Evolutionary conservation across 2,888 invertebrate species (phyloP).

Genomic region (Nymphalis polychloros): DNA sequence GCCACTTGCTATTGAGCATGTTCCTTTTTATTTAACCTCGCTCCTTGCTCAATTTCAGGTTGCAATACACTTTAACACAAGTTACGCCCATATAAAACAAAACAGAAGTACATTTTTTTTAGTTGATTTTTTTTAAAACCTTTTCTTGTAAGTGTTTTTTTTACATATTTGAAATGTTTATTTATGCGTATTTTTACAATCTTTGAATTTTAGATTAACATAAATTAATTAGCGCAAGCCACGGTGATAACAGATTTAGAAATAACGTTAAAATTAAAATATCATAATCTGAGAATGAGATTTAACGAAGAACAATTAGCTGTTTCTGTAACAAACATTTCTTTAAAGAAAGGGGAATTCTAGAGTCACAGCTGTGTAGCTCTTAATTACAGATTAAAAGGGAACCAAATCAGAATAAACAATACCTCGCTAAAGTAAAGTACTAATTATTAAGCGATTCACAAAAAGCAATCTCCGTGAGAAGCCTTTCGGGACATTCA

Average conservation of each 20-base stretch:
- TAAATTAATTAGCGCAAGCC: neutral
- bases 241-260: neutral
- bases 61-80: neutral
- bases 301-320: constrained; percentile 1
- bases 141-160: no score
- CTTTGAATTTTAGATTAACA: no score
- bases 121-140: no score
- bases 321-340: constrained; percentile 1
- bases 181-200: neutral
- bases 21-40: constrained; percentile 29
- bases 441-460: constrained; percentile 24
- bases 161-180: no score
- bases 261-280: neutral
- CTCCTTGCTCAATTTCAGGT: constrained; percentile 5
- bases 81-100: neutral
- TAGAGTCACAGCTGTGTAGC: constrained; percentile 21
- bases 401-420: constrained; percentile 24
- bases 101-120: neutral
- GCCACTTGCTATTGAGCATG: constrained; percentile 39
- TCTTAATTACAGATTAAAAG: constrained; percentile 28
- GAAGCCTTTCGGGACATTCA: constrained; percentile 10
- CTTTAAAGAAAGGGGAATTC: constrained; percentile 20
- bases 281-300: neutral
- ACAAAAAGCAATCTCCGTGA: constrained; percentile 14
- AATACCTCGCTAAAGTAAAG: constrained; percentile 19